Percentiles rank a stretch among this genome's conserved stretches.
Conservation (phyloP, 1,140 invertebrate genomes). For the Drosophila nikananu region DNA sequence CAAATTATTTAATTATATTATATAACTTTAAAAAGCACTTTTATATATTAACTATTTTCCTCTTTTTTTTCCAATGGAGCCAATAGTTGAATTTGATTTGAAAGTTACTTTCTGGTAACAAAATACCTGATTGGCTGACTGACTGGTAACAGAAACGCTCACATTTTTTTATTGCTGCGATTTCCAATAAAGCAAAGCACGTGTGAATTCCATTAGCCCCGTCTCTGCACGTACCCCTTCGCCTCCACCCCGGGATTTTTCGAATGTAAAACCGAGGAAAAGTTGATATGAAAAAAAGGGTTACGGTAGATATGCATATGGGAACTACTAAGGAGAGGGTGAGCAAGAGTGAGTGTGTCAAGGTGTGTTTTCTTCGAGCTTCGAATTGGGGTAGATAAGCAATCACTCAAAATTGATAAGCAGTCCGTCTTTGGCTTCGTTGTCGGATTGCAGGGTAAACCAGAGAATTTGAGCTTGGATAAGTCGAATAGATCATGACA, state of each 20-base stretch:
- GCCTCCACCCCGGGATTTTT: slow-evolving; percentile 9
- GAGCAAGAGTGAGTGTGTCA: slow-evolving; percentile 14
- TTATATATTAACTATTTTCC: too few species aligned
- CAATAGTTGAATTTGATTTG: slow-evolving; percentile 23
- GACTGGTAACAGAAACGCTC: slow-evolving; percentile 12
- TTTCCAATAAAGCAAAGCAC: slow-evolving; percentile 33
- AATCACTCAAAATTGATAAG: slow-evolving; percentile 45
- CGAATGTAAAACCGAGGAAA: slow-evolving; percentile 31
- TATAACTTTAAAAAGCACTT: too few species aligned
- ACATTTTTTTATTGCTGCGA: slow-evolving; percentile 40
- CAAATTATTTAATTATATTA: too few species aligned
- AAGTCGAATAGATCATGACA: slow-evolving; percentile 1
- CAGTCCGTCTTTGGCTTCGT: not conserved
- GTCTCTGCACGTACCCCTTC: not conserved
- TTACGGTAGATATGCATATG: slow-evolving; percentile 23
- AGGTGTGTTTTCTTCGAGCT: slow-evolving; percentile 35
- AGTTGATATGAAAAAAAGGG: slow-evolving; percentile 28
- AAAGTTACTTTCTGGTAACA: slow-evolving; percentile 1
- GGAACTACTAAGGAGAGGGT: slow-evolving; percentile 1
- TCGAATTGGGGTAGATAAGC: slow-evolving; percentile 49
- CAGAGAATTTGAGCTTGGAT: slow-evolving; percentile 1
- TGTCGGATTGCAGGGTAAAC: not conserved
- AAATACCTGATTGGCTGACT: slow-evolving; percentile 20
- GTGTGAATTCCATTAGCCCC: slow-evolving; percentile 44
- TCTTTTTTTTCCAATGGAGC: not conserved